These are phyloP conservation scores for Pachypeltis micranthus DNA, from an alignment of 1,140 invertebrate species.

Conservation along the genomic window DNA sequence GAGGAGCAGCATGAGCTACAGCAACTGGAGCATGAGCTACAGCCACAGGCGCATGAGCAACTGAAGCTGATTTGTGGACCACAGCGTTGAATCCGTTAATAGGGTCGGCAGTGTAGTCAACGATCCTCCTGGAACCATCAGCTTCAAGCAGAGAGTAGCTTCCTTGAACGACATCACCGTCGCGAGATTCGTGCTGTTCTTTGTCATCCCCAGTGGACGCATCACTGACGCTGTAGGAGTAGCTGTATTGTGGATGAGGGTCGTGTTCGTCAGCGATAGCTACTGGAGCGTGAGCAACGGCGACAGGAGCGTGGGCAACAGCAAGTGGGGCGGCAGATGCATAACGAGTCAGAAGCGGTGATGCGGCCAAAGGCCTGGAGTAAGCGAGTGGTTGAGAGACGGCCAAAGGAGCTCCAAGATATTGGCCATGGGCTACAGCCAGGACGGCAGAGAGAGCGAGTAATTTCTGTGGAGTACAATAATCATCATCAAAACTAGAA, in stretches of 20 bases:
- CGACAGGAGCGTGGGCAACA: conserved; percentile 10
- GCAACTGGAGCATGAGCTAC: not conserved
- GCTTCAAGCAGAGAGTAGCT: conserved; percentile 27
- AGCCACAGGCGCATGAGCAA: conserved; percentile 9
- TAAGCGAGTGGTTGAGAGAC: not conserved
- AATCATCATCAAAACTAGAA: too few relatives aligned
- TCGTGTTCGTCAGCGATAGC: not conserved
- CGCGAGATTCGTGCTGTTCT: conserved; percentile 29
- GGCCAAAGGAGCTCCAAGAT: not conserved
- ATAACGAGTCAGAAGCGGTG: not conserved
- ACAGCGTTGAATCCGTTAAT: conserved; percentile 46
- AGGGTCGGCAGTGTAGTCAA: conserved; percentile 32
- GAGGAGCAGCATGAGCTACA: conserved; percentile 1
- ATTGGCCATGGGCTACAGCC: not conserved
- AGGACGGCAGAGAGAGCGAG: conserved; percentile 1
- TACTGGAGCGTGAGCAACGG: conserved; percentile 13
- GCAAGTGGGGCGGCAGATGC: not conserved
- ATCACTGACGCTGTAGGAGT: conserved; percentile 33
- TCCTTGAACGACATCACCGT: conserved; percentile 14
- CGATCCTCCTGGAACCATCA: conserved; percentile 29
- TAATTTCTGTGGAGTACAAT: too few relatives aligned
- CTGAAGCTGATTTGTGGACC: conserved; percentile 41
- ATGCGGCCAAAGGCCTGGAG: not conserved
- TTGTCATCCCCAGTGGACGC: conserved; percentile 31
- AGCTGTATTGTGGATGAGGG: conserved; percentile 28